phyloP scores from a whole-genome alignment of 2,888 invertebrate species.

The Anoplius nigerrimus region DNA sequence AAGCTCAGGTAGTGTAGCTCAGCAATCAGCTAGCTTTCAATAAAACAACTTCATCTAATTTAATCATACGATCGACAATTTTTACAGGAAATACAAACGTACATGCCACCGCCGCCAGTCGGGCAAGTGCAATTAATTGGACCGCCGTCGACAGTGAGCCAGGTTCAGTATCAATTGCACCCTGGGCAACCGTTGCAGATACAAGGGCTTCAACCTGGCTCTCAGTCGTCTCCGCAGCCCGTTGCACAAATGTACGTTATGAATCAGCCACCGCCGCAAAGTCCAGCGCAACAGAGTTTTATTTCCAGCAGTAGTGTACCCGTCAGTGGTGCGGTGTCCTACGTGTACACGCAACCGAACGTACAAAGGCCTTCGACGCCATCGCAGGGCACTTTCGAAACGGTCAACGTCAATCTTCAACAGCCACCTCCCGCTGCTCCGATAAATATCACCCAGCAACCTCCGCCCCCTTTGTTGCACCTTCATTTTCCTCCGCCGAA shows the following conservation, averaged over 20 bases:
- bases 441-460: conserved; percentile 68
- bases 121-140: conserved; percentile 73
- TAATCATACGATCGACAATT: not conserved
- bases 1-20: conserved; percentile 64
- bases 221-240: conserved; percentile 70
- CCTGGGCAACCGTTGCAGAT: conserved; percentile 70
- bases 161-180: conserved; percentile 73
- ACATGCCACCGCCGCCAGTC: conserved; percentile 69
- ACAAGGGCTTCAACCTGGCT: conserved; percentile 67
- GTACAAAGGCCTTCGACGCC: conserved; percentile 67
- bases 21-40: not conserved
- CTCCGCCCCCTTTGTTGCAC: conserved; percentile 68
- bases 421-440: conserved; percentile 70
- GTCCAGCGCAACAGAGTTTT: conserved; percentile 62
- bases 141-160: conserved; percentile 71
- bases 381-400: conserved; percentile 66
- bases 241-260: conserved; percentile 73
- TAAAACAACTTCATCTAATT: not conserved
- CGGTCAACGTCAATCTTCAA: conserved; percentile 71
- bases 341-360: conserved; percentile 71
- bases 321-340: conserved; percentile 68
- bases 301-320: conserved; percentile 64
- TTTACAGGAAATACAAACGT: conserved; percentile 69
- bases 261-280: conserved; percentile 71
- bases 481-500: conserved; percentile 72